Conservation (phyloP, 2,888 invertebrate genomes). For the Cryptocheilus praepositus region DNA sequence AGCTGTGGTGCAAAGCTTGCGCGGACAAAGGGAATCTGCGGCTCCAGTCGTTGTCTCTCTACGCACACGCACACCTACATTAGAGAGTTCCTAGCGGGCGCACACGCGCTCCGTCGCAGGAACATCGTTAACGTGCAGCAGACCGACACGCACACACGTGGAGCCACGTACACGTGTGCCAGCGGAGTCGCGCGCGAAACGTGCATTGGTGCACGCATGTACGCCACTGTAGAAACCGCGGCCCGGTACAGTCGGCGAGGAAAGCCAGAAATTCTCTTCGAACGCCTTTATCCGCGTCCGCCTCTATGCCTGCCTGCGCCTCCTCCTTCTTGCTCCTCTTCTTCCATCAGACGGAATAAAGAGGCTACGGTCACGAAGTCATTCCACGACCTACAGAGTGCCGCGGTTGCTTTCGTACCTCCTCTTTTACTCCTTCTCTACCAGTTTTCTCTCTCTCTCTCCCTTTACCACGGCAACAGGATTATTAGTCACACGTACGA, state of each 20-base stretch:
- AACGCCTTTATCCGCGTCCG: constrained; percentile 24
- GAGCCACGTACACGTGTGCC: constrained; percentile 29
- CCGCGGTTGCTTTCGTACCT: constrained; percentile 23
- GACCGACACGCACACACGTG: constrained; percentile 37
- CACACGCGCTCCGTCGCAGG: constrained; percentile 16
- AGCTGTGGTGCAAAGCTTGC: constrained; percentile 67
- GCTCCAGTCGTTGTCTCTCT: constrained; percentile 55
- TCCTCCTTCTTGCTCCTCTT: constrained; percentile 15
- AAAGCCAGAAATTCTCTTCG: constrained; percentile 33
- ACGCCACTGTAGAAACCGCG: constrained; percentile 30
- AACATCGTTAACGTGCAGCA: constrained; percentile 20
- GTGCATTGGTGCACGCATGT: constrained; percentile 10
- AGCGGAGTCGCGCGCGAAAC: constrained; percentile 9
- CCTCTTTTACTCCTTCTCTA: background rate
- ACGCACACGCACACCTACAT: constrained; percentile 59
- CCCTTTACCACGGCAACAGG: constrained; percentile 20
- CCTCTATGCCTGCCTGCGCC: constrained; percentile 8
- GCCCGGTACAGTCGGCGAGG: constrained; percentile 38
- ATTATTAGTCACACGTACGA: constrained; percentile 37
- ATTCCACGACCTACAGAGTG: constrained; percentile 44
- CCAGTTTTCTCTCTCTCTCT: background rate
- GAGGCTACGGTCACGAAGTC: constrained; percentile 47
- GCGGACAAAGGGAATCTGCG: constrained; percentile 74
- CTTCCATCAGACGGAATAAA: constrained; percentile 39
- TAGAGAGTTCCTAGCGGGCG: constrained; percentile 32